Conservation (phyloP, 2,888 invertebrate species). For the Dromius quadrimaculatus region DNA sequence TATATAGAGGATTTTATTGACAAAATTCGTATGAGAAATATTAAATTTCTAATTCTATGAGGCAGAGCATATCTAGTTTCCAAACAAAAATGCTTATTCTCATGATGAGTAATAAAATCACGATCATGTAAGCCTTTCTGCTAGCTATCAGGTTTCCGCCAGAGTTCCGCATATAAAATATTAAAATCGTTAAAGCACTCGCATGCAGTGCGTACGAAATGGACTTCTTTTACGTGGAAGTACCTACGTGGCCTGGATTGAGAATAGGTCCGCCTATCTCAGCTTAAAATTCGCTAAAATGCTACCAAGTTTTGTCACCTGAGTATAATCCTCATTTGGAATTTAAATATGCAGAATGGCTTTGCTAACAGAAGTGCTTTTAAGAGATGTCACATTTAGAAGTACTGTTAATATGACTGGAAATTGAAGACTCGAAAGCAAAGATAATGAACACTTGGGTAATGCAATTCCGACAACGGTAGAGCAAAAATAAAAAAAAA, state of each 20-base stretch:
- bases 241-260: conserved; percentile 18
- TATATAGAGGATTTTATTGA: too few species aligned
- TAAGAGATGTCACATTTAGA: conserved; percentile 15
- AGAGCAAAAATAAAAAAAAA: too few species aligned
- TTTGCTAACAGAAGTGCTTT: conserved; percentile 3
- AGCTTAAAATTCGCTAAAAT: conserved; percentile 13
- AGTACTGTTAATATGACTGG: too few species aligned
- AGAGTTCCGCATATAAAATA: conserved; percentile 29
- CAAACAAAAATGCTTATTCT: too few species aligned
- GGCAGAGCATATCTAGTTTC: too few species aligned
- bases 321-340: conserved; percentile 26
- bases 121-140: not conserved
- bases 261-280: conserved; percentile 1
- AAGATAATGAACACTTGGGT: too few species aligned
- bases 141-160: conserved; percentile 11
- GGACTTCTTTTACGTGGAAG: conserved; percentile 26
- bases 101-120: too few species aligned
- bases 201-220: conserved; percentile 31
- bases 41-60: too few species aligned
- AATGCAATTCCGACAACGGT: too few species aligned
- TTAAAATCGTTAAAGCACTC: conserved; percentile 39
- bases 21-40: too few species aligned
- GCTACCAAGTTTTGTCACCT: conserved; percentile 28
- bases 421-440: too few species aligned
- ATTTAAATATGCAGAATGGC: conserved; percentile 31